Evolutionary conservation across 2,797 vertebrate species (phyloP).

Genomic region (Antennarius maculatus): DNA sequence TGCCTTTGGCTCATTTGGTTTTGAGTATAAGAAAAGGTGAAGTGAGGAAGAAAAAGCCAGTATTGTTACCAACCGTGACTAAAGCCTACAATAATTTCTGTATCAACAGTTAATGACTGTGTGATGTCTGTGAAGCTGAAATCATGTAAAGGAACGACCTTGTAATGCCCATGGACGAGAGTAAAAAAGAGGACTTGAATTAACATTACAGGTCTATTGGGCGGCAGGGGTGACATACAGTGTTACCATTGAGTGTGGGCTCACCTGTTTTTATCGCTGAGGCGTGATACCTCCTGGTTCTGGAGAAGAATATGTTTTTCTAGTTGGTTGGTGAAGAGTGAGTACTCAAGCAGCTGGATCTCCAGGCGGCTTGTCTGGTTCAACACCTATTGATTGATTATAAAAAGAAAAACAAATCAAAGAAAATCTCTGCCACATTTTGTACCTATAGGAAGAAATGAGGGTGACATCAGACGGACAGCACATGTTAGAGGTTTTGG

Average conservation of each 20-base stretch:
- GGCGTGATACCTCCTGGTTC: conserved; percentile 83
- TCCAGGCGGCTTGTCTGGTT: conserved; percentile 87
- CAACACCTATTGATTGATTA: conserved; percentile 75
- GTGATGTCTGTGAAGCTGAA: not conserved
- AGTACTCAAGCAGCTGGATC: conserved; percentile 86
- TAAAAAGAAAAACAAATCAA: not conserved
- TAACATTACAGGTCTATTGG: too few species aligned
- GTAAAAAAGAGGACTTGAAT: not conserved
- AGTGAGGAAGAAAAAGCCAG: not conserved
- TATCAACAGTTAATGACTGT: not conserved
- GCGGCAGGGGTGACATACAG: too few species aligned
- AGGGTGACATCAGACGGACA: too few species aligned
- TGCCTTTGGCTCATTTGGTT: not conserved
- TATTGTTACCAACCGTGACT: not conserved
- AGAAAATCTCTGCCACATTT: not conserved
- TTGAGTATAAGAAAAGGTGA: not conserved
- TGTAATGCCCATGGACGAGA: not conserved
- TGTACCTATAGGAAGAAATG: not conserved
- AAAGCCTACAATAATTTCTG: not conserved
- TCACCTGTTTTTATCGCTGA: conserved; percentile 87
- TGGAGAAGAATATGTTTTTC: conserved; percentile 87
- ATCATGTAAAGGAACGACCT: not conserved
- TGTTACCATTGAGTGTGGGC: not conserved
- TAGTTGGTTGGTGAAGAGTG: conserved; percentile 83
- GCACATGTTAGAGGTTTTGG: too few species aligned